Percentiles rank a stretch among this genome's conserved stretches.
Conservation (phyloP, 2,797 vertebrate genomes). For the Thripadectes ignobilis region DNA sequence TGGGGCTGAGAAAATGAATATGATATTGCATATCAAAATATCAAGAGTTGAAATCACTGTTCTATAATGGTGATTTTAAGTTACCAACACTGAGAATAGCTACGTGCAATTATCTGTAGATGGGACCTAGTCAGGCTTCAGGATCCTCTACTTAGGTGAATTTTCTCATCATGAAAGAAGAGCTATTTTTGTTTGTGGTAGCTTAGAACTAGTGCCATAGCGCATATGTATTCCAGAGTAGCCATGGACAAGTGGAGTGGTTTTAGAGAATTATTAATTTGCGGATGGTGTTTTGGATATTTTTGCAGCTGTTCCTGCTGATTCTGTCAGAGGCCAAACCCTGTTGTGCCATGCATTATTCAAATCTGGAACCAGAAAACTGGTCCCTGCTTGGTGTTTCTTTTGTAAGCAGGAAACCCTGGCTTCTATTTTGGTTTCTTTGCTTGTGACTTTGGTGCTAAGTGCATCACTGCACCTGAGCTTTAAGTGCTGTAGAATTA, state of each 20-base stretch:
- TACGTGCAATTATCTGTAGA: background rate
- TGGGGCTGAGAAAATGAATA: background rate
- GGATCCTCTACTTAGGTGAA: background rate
- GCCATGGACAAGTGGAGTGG: background rate
- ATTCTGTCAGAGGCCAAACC: background rate
- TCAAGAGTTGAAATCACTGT: background rate
- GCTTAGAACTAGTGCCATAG: background rate
- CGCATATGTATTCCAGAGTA: background rate
- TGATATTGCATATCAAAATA: background rate
- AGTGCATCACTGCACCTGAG: background rate
- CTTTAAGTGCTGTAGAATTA: background rate
- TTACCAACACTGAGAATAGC: background rate
- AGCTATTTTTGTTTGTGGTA: background rate
- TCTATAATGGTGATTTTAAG: background rate
- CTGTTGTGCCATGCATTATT: background rate
- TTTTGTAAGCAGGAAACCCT: background rate
- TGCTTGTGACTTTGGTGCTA: background rate
- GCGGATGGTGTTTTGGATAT: constrained; percentile 26
- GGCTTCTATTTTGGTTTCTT: background rate
- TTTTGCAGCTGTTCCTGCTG: constrained; percentile 4
- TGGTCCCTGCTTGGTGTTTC: background rate
- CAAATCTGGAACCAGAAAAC: background rate
- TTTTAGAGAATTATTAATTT: constrained; percentile 35
- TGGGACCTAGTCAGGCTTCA: background rate
- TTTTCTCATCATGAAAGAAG: background rate